Conservation (phyloP, 2,888 invertebrate species). For the Microctonus aethiopoides region DNA sequence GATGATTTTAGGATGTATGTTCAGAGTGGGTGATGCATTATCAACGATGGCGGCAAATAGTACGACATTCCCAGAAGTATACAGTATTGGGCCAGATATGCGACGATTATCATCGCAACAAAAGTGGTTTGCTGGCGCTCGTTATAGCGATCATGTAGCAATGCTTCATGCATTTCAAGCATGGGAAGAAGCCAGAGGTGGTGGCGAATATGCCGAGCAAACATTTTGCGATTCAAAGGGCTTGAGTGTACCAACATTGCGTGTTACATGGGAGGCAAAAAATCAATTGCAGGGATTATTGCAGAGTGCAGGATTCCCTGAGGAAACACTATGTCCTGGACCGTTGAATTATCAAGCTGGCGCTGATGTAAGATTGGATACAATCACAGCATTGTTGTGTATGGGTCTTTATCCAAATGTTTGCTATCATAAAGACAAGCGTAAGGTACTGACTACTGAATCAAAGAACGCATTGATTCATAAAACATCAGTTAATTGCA, state of each 20-base stretch:
- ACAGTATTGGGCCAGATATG: slow-evolving; percentile 81
- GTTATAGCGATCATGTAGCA: slow-evolving; percentile 95
- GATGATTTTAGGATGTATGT: slow-evolving; percentile 93
- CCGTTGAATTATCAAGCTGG: slow-evolving; percentile 80
- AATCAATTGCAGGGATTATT: slow-evolving; percentile 77
- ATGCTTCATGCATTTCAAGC: slow-evolving; percentile 92
- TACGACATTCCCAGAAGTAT: slow-evolving; percentile 95
- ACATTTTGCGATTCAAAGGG: slow-evolving; percentile 93
- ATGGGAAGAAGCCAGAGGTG: slow-evolving; percentile 77
- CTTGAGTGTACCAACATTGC: slow-evolving; percentile 87
- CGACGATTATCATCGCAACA: slow-evolving; percentile 86
- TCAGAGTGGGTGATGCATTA: slow-evolving; percentile 90
- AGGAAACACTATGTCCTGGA: slow-evolving; percentile 82
- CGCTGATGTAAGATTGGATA: slow-evolving; percentile 83
- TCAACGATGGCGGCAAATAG: slow-evolving; percentile 95
- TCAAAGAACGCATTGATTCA: slow-evolving; percentile 94
- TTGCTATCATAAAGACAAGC: slow-evolving; percentile 93
- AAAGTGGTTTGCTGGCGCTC: slow-evolving; percentile 84
- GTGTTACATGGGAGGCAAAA: slow-evolving; percentile 94
- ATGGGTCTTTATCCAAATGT: slow-evolving; percentile 98
- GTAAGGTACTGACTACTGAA: slow-evolving; percentile 95
- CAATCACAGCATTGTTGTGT: slow-evolving; percentile 85
- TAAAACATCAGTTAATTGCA: slow-evolving; percentile 96
- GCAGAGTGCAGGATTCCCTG: slow-evolving; percentile 86
- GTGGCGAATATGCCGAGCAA: slow-evolving; percentile 81